Conservation (phyloP, 1,140 invertebrate genomes). For the Diorhabda sublineata region DNA sequence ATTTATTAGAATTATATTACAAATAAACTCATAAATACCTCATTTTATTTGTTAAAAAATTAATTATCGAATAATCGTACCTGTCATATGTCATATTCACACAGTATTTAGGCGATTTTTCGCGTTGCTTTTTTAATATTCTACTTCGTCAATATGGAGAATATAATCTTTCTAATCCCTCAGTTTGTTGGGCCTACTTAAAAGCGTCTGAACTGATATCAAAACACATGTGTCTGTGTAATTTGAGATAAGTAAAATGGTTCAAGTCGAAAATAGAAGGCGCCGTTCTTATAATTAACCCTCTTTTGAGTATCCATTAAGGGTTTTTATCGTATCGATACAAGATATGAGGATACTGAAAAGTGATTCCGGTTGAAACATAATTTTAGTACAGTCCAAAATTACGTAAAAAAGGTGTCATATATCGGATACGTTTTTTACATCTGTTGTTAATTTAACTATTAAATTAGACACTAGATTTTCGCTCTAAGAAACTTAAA, state of each 20-base stretch:
- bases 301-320: conserved; percentile 12
- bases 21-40: too few relatives aligned
- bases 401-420: not conserved
- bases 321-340: conserved; percentile 7
- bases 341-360: conserved; percentile 11
- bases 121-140: not conserved
- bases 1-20: too few relatives aligned
- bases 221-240: conserved; percentile 16
- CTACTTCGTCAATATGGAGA: not conserved
- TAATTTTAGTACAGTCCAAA: not conserved
- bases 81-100: too few relatives aligned
- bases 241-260: conserved; percentile 20
- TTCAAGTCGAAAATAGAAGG: conserved; percentile 16
- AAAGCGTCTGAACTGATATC: not conserved
- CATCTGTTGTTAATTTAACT: too few relatives aligned
- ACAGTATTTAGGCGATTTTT: too few relatives aligned
- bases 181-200: not conserved
- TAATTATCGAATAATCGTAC: too few relatives aligned
- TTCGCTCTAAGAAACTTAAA: too few relatives aligned
- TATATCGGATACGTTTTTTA: too few relatives aligned
- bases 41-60: too few relatives aligned
- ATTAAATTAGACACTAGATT: too few relatives aligned
- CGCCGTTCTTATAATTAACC: conserved; percentile 17
- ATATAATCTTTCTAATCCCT: not conserved
- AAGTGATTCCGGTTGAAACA: conserved; percentile 5